Percentiles rank a stretch among this genome's conserved stretches.
Conservation (phyloP, 2,888 invertebrate species). For the Drosophila fulvimacula region DNA sequence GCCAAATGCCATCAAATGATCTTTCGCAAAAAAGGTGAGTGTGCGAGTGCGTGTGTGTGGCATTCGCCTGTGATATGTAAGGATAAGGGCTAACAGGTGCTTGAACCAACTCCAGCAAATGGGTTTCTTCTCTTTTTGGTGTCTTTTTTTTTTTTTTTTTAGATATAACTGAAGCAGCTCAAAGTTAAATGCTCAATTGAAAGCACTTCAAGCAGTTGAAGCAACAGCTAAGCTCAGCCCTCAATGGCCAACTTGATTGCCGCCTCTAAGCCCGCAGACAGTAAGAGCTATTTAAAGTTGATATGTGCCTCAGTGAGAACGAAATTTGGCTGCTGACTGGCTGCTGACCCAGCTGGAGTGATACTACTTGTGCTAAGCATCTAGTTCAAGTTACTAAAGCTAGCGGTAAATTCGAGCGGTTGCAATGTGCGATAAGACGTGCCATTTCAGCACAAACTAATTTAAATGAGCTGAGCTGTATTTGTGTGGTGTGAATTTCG, state of each 20-base stretch:
- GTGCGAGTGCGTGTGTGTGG: not conserved
- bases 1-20: slow-evolving; percentile 31
- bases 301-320: not conserved
- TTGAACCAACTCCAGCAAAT: not conserved
- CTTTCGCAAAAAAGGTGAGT: slow-evolving; percentile 10
- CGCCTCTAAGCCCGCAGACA: not conserved
- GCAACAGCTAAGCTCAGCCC: slow-evolving; percentile 1
- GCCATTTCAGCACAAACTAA: not conserved
- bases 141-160: not conserved
- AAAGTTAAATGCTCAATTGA: slow-evolving; percentile 7
- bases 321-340: not conserved
- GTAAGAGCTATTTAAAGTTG: not conserved
- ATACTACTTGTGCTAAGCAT: not conserved
- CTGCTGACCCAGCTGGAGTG: too few relatives aligned
- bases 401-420: not conserved
- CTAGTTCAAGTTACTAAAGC: not conserved
- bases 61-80: slow-evolving; percentile 16
- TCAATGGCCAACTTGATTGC: slow-evolving; percentile 1
- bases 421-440: not conserved
- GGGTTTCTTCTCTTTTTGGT: not conserved
- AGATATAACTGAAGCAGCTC: slow-evolving; percentile 1
- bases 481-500: too few relatives aligned
- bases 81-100: slow-evolving; percentile 5
- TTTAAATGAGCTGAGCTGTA: not conserved
- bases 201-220: slow-evolving; percentile 1